Evolutionary conservation across 1,140 invertebrate genomes (phyloP).

Genomic region (Lordiphosa collinella): DNA sequence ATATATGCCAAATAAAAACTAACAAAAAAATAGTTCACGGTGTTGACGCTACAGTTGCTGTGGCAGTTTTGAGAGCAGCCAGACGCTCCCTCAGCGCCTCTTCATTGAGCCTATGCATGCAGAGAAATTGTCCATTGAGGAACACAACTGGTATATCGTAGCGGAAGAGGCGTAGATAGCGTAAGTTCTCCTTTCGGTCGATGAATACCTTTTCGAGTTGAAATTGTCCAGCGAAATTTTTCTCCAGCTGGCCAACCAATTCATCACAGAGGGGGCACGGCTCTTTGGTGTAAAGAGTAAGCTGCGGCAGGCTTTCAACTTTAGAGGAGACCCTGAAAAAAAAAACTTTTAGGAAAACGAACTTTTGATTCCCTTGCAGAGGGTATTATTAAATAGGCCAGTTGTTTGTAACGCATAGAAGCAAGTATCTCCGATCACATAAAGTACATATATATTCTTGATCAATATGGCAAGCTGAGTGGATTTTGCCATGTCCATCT

Average conservation of each 20-base stretch:
- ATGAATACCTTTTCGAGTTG: constrained; percentile 89
- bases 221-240: constrained; percentile 82
- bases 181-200: constrained; percentile 85
- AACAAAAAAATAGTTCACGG: background rate
- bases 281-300: constrained; percentile 91
- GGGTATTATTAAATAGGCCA: too few relatives aligned
- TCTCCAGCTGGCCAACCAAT: constrained; percentile 85
- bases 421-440: too few relatives aligned
- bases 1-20: background rate
- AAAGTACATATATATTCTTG: too few relatives aligned
- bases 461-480: too few relatives aligned
- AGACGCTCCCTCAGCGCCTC: constrained; percentile 81
- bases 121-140: constrained; percentile 90
- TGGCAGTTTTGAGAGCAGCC: constrained; percentile 18
- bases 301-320: constrained; percentile 62
- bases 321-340: background rate
- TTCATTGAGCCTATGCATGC: constrained; percentile 88
- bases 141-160: constrained; percentile 94
- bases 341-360: background rate
- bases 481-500: too few relatives aligned
- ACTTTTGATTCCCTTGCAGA: too few relatives aligned
- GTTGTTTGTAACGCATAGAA: too few relatives aligned
- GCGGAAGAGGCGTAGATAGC: constrained; percentile 87
- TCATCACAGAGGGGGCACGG: constrained; percentile 91
- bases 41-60: background rate